A percentile compares a stretch with the other conserved stretches of the same genome.
Conservation (phyloP, 2,113 vertebrate genomes). For the Oreochromis tanganicae region DNA sequence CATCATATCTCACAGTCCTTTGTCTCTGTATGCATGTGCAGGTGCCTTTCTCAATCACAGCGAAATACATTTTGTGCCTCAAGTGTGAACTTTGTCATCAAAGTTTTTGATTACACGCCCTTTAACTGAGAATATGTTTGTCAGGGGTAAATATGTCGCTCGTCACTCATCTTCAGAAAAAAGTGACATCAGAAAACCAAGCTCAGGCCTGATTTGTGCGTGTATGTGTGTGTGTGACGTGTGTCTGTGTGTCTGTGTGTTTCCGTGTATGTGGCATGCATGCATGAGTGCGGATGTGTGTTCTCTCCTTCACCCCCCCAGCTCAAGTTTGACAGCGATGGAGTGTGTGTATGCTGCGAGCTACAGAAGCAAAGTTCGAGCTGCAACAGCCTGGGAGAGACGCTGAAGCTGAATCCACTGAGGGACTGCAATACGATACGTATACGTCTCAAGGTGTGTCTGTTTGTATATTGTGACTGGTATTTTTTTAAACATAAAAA, state of each 20-base stretch:
- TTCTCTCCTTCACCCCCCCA: constrained; percentile 51
- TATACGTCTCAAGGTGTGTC: constrained; percentile 87
- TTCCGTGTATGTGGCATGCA: constrained; percentile 40
- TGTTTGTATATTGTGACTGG: neutral
- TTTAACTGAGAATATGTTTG: neutral
- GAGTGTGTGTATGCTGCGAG: constrained; percentile 97
- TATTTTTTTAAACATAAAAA: neutral
- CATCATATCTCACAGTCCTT: neutral
- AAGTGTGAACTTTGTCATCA: neutral
- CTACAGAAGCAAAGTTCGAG: constrained; percentile 87
- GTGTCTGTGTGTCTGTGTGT: neutral
- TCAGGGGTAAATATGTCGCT: neutral
- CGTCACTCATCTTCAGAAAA: neutral
- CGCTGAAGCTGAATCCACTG: constrained; percentile 91
- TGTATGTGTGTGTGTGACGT: neutral
- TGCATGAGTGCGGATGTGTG: constrained; percentile 64
- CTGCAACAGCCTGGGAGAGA: constrained; percentile 95
- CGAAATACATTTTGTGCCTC: neutral
- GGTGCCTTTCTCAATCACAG: neutral
- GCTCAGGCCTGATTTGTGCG: constrained; percentile 56
- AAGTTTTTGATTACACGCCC: neutral
- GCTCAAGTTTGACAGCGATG: constrained; percentile 86
- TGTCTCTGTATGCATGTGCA: neutral
- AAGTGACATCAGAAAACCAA: neutral
- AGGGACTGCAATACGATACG: constrained; percentile 89